Percentiles rank a stretch among this genome's conserved stretches.
phyloP scores from a whole-genome alignment of 2,797 vertebrate genomes.

The Kryptolebias ocellatus region DNA sequence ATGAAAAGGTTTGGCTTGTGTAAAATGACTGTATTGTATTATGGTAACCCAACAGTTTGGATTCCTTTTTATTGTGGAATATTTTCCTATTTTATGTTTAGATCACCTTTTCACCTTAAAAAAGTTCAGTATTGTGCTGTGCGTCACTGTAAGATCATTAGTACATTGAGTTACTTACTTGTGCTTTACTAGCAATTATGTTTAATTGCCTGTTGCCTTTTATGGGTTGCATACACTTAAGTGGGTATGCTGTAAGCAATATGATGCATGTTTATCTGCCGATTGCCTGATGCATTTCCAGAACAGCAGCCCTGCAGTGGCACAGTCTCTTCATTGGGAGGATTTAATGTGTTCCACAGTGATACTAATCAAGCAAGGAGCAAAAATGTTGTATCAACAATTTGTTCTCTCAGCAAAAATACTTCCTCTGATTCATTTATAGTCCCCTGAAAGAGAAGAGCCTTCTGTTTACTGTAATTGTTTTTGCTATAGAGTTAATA shows the following conservation, averaged over 20 bases:
- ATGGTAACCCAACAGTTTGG: not conserved
- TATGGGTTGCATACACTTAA: not conserved
- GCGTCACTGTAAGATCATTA: not conserved
- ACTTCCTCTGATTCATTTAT: slow-evolving; percentile 9
- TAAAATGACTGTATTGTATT: not conserved
- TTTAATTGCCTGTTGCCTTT: slow-evolving; percentile 8
- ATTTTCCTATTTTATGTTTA: not conserved
- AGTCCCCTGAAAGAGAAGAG: not conserved
- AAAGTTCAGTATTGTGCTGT: not conserved
- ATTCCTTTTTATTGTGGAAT: not conserved
- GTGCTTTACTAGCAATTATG: not conserved
- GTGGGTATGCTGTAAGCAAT: not conserved
- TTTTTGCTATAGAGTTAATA: not conserved
- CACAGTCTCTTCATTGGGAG: not conserved
- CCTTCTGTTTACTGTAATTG: not conserved
- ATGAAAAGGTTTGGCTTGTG: not conserved
- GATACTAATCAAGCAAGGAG: slow-evolving; percentile 10
- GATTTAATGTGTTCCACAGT: not conserved
- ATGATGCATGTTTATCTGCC: slow-evolving; percentile 6
- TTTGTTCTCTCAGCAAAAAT: slow-evolving; percentile 20
- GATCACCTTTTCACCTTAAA: not conserved
- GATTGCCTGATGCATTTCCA: not conserved
- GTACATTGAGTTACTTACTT: not conserved
- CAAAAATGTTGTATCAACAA: slow-evolving; percentile 8
- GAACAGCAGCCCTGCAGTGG: not conserved